These are phyloP conservation scores for Chelon labrosus DNA, from an alignment of 2,797 vertebrate genomes.

Conservation along the genomic window DNA sequence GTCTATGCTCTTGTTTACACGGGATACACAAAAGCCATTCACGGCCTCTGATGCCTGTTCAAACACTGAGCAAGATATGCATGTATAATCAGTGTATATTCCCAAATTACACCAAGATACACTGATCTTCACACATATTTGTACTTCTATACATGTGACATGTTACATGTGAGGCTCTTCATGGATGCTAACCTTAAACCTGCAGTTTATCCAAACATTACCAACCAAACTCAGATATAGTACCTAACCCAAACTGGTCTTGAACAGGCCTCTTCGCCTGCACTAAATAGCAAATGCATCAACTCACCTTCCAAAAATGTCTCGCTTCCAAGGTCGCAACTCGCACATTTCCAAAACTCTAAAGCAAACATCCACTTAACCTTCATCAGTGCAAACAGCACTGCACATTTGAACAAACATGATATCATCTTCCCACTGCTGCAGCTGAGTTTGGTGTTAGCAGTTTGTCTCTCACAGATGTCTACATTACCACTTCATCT, in stretches of 20 bases:
- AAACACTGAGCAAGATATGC: background rate
- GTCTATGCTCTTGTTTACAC: conserved; percentile 9
- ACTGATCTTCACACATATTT: background rate
- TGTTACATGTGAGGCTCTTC: too few species aligned
- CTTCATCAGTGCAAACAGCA: conserved; percentile 16
- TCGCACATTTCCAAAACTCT: conserved; percentile 1
- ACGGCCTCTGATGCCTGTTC: conserved; percentile 3
- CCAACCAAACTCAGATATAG: too few species aligned
- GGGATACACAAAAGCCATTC: conserved; percentile 9
- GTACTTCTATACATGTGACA: background rate
- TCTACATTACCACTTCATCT: conserved; percentile 39
- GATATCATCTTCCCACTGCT: conserved; percentile 24
- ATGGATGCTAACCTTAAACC: background rate
- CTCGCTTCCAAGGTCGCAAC: background rate
- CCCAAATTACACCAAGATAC: background rate
- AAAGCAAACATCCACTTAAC: conserved; percentile 13
- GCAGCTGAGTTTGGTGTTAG: conserved; percentile 12
- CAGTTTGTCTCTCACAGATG: conserved; percentile 13
- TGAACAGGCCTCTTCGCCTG: too few species aligned
- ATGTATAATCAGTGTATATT: background rate
- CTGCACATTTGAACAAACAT: background rate
- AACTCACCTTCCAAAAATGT: too few species aligned
- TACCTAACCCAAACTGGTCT: too few species aligned
- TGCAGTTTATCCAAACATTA: too few species aligned
- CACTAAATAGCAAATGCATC: too few species aligned